Percentiles rank a stretch among this genome's conserved stretches.
These are phyloP conservation scores for Buathra laborator DNA, from an alignment of 2,888 invertebrate species.

Conservation along the genomic window DNA sequence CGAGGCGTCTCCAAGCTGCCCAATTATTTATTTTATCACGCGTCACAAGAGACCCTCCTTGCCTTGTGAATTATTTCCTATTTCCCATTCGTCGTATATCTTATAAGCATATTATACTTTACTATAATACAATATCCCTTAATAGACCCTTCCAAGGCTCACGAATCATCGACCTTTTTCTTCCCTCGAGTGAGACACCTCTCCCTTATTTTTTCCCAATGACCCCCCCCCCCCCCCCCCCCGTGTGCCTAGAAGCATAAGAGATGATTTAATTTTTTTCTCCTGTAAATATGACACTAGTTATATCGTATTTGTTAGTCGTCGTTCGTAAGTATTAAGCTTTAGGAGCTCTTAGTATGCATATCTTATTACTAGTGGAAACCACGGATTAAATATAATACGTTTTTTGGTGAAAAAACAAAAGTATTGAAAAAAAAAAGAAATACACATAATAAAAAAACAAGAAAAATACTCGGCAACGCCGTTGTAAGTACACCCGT, in stretches of 20 bases:
- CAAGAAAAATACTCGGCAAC: slow-evolving; percentile 1
- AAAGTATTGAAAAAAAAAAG: neutral
- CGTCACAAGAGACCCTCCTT: slow-evolving; percentile 54
- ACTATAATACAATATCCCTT: slow-evolving; percentile 14
- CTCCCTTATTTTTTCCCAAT: neutral
- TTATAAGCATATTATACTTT: slow-evolving; percentile 12
- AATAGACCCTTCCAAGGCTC: slow-evolving; percentile 24
- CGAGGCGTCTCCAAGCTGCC: slow-evolving; percentile 62
- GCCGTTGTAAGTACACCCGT: slow-evolving; percentile 58
- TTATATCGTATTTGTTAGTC: slow-evolving; percentile 49
- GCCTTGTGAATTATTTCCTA: slow-evolving; percentile 43
- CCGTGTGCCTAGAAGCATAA: slow-evolving; percentile 63
- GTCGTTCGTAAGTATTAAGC: slow-evolving; percentile 52
- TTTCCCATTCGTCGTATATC: neutral
- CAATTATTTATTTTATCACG: slow-evolving; percentile 69
- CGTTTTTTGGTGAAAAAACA: slow-evolving; percentile 31
- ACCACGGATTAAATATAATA: slow-evolving; percentile 39
- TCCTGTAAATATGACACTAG: slow-evolving; percentile 57
- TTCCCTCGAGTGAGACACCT: slow-evolving; percentile 11
- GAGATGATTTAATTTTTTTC: slow-evolving; percentile 33
- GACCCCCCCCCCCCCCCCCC: slow-evolving; percentile 23
- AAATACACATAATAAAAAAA: neutral
- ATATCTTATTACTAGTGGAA: slow-evolving; percentile 60
- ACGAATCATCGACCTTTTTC: slow-evolving; percentile 31
- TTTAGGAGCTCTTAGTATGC: slow-evolving; percentile 56